Percentiles rank a stretch among this genome's conserved stretches.
Evolutionary conservation across 2,888 invertebrate genomes (phyloP).

Genomic region (Phlogophora meticulosa): DNA sequence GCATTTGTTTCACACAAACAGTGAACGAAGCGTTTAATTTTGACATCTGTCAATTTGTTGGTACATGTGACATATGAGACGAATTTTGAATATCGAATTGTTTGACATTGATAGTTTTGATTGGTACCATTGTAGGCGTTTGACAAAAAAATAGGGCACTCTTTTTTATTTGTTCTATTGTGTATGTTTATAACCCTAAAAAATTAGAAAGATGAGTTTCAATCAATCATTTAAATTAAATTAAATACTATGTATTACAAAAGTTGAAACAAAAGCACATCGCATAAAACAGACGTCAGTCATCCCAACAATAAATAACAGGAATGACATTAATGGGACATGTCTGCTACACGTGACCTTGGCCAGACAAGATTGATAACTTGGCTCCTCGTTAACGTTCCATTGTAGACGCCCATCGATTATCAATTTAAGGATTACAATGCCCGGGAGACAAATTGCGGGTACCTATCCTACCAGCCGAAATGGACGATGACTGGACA

Average conservation of each 20-base stretch:
- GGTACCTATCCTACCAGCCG: constrained; percentile 57
- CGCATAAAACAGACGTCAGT: constrained; percentile 44
- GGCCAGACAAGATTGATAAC: constrained; percentile 79
- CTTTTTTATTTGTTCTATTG: neutral
- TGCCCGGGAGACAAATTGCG: constrained; percentile 78
- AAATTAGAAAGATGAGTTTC: neutral
- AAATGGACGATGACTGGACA: constrained; percentile 71
- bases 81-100: constrained; percentile 47
- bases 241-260: neutral
- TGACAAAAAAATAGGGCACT: constrained; percentile 10
- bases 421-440: constrained; percentile 82
- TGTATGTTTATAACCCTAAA: neutral
- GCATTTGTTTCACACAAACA: constrained; percentile 78
- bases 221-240: neutral
- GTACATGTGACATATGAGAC: constrained; percentile 64
- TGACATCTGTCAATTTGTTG: constrained; percentile 76
- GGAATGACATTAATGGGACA: constrained; percentile 64
- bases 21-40: constrained; percentile 74
- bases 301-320: constrained; percentile 54
- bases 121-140: constrained; percentile 24
- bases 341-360: constrained; percentile 71
- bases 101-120: constrained; percentile 54
- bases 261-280: constrained; percentile 37
- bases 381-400: constrained; percentile 77
- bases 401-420: constrained; percentile 80